Percentiles rank a stretch among this genome's conserved stretches.
Evolutionary conservation across 2,888 invertebrate genomes (phyloP).

Genomic region (Ormyrus thymus): DNA sequence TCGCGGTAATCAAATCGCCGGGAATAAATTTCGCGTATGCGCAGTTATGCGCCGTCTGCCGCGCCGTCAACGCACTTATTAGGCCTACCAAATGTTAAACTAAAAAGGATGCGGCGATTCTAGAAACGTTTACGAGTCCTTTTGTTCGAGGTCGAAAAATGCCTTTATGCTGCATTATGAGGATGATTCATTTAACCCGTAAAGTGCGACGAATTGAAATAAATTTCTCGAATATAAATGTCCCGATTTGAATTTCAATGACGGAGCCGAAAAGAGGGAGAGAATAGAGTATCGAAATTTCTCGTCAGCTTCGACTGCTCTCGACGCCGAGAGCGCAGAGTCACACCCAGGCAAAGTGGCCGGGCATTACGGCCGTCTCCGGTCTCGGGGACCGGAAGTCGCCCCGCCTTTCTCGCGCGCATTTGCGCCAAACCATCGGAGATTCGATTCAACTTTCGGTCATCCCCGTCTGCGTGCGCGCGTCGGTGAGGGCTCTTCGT

Average conservation of each 20-base stretch:
- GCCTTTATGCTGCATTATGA: no score
- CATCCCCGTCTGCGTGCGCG: constrained; percentile 1
- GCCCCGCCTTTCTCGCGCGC: constrained; percentile 58
- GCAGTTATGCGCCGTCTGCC: constrained; percentile 65
- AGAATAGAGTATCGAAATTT: constrained; percentile 19
- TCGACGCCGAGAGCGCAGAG: constrained; percentile 52
- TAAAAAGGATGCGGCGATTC: no score
- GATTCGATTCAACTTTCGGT: constrained; percentile 63
- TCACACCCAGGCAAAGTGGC: constrained; percentile 69
- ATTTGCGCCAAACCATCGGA: constrained; percentile 58
- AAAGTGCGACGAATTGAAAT: no score
- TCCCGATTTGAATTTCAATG: not conserved
- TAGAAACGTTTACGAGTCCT: no score
- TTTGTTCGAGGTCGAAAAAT: no score
- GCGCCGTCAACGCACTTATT: constrained; percentile 40
- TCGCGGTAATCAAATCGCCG: constrained; percentile 74
- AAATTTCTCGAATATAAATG: no score
- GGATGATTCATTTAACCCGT: no score
- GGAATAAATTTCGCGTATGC: constrained; percentile 70
- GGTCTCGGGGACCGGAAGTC: constrained; percentile 65
- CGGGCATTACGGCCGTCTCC: constrained; percentile 65
- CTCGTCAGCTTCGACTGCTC: constrained; percentile 61
- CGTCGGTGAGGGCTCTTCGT: constrained; percentile 6
- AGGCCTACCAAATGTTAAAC: constrained; percentile 49
- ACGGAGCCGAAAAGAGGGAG: not conserved